These are phyloP conservation scores for Zosterops lateralis DNA, from an alignment of 2,113 vertebrate genomes.

Conservation along the genomic window DNA sequence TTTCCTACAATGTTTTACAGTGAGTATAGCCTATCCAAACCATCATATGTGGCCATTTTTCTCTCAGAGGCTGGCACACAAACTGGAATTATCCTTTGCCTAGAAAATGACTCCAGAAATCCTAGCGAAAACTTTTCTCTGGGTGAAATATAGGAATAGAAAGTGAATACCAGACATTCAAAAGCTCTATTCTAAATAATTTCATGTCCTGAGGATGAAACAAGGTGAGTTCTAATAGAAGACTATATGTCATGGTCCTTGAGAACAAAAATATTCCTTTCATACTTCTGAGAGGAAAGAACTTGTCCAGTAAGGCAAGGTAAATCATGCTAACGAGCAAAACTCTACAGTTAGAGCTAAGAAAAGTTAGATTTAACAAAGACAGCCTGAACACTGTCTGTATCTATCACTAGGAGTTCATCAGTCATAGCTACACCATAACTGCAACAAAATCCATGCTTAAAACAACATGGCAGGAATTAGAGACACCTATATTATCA, in stretches of 20 bases:
- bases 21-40: background rate
- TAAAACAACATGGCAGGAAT: background rate
- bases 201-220: background rate
- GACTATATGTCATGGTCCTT: background rate
- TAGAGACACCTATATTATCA: conserved; percentile 15
- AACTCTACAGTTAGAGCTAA: background rate
- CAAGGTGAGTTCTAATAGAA: background rate
- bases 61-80: background rate
- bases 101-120: background rate
- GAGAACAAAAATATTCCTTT: background rate
- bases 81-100: background rate
- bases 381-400: background rate
- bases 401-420: background rate
- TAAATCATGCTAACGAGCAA: background rate
- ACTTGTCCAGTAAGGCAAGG: background rate
- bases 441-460: background rate
- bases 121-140: background rate
- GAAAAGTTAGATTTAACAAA: background rate
- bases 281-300: background rate
- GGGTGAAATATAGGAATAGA: background rate
- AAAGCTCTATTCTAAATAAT: background rate
- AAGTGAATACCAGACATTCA: background rate
- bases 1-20: background rate
- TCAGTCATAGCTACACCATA: background rate
- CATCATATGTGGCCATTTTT: background rate